Conservation (phyloP, 2,888 invertebrate genomes). For the Habroteleia sp. region DNA sequence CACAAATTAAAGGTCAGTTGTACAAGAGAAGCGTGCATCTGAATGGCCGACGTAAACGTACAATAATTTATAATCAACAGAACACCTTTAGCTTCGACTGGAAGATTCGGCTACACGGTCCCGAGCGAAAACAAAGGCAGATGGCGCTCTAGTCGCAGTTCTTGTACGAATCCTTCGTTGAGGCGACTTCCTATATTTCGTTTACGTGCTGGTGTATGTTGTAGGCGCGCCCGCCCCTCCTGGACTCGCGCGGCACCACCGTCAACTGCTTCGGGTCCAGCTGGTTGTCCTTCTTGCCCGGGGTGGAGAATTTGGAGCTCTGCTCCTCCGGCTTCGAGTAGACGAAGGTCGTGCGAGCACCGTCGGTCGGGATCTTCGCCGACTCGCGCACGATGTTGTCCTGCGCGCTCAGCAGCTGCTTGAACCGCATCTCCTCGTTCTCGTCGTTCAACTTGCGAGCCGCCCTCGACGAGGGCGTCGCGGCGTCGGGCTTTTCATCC, state of each 20-base stretch:
- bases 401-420: constrained; percentile 77
- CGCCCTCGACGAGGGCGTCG: constrained; percentile 24
- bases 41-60: too few species aligned
- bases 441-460: constrained; percentile 66
- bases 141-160: background rate
- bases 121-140: too few species aligned
- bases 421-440: constrained; percentile 74
- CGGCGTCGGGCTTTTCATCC: background rate
- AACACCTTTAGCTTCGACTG: too few species aligned
- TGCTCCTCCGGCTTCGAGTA: constrained; percentile 69
- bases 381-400: constrained; percentile 78
- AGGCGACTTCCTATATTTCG: constrained; percentile 72
- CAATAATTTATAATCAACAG: too few species aligned
- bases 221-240: constrained; percentile 78
- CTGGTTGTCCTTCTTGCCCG: constrained; percentile 44
- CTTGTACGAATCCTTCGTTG: constrained; percentile 19
- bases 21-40: too few species aligned
- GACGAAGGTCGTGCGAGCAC: constrained; percentile 75
- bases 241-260: constrained; percentile 77
- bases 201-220: constrained; percentile 79
- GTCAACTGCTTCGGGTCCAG: constrained; percentile 66
- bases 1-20: too few species aligned
- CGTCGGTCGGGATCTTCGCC: constrained; percentile 73
- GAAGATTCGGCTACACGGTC: too few species aligned
- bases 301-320: constrained; percentile 2